Evolutionary conservation across 35 echinoderm and acorn worm species (phyloP).

Genomic region (Eucidaris tribuloides): DNA sequence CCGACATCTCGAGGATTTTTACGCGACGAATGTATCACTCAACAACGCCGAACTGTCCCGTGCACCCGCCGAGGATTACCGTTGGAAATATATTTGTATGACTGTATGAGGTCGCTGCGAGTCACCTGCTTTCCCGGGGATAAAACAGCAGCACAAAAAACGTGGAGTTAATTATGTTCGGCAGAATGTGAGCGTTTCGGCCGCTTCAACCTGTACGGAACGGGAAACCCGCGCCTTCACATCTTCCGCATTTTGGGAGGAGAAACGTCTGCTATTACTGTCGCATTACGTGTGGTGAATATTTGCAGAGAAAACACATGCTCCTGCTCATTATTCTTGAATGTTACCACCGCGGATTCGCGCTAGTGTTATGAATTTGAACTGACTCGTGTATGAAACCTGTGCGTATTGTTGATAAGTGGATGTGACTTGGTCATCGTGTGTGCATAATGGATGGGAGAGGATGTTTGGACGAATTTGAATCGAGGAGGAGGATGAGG

Average conservation of each 20-base stretch:
- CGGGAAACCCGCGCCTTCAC: neutral
- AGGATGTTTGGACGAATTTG: neutral
- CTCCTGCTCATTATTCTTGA: neutral
- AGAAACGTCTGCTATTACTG: neutral
- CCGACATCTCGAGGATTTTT: neutral
- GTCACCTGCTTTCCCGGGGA: neutral
- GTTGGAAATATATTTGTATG: neutral
- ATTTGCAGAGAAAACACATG: neutral
- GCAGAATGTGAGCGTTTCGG: neutral
- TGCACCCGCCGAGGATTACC: neutral
- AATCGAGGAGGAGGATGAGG: neutral
- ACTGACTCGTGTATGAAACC: neutral
- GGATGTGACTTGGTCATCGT: neutral
- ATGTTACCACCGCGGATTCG: neutral
- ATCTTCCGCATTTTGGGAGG: neutral
- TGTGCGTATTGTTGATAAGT: too few species aligned
- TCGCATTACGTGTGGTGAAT: neutral
- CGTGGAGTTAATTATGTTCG: constrained; percentile 16
- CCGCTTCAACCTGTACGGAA: too few species aligned
- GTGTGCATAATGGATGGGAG: neutral
- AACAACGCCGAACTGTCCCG: neutral
- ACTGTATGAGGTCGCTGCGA: neutral
- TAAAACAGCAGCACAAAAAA: neutral
- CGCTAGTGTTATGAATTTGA: neutral
- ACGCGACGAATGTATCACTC: neutral